A percentile compares a stretch with the other conserved stretches of the same genome.
Conservation (phyloP, 2,113 vertebrate species). For the Emydocephalus ijimae region DNA sequence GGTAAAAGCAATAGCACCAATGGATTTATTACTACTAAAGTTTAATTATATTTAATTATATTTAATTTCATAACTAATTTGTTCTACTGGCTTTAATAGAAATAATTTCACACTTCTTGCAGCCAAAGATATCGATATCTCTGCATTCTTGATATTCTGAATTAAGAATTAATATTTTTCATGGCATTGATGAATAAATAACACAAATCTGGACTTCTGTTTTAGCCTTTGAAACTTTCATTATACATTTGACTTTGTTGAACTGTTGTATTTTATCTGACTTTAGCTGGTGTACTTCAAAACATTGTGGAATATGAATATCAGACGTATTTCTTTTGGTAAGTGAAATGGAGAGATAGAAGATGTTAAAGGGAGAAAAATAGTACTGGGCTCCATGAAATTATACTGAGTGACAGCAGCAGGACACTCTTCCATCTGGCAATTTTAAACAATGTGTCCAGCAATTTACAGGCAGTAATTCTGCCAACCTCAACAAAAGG, state of each 20-base stretch:
- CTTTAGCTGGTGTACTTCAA: background rate
- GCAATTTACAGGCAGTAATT: constrained; percentile 46
- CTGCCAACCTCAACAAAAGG: constrained; percentile 45
- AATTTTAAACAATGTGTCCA: constrained; percentile 55
- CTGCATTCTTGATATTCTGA: background rate
- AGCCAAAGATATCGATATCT: background rate
- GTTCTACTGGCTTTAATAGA: background rate
- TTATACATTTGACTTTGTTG: constrained; percentile 4
- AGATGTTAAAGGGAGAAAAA: constrained; percentile 22
- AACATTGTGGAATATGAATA: constrained; percentile 24
- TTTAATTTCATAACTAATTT: background rate
- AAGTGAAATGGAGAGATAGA: constrained; percentile 20
- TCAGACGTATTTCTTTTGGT: constrained; percentile 16
- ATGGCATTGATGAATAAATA: background rate
- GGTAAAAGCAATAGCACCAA: background rate
- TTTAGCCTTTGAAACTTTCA: background rate
- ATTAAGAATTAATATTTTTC: background rate
- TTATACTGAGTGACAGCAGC: constrained; percentile 32
- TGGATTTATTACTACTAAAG: background rate
- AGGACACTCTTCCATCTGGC: constrained; percentile 44
- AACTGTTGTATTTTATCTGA: background rate
- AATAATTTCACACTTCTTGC: background rate
- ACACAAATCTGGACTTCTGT: background rate
- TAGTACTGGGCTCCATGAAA: constrained; percentile 32
- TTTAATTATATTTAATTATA: background rate